phyloP scores from a whole-genome alignment of 2,888 invertebrate species.

The Dyspetes luteomarginatus region DNA sequence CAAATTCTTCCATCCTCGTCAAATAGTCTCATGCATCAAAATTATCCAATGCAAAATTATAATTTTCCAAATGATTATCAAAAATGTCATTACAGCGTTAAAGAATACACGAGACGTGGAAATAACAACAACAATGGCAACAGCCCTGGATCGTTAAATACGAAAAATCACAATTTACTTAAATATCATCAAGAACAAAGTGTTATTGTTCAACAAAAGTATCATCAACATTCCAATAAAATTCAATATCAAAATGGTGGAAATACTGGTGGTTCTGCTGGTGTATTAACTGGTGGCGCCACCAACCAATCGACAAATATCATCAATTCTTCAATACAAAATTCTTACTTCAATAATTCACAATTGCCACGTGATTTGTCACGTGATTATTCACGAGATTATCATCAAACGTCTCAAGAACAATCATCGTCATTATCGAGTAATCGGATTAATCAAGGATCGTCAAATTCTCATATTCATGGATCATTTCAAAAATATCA shows the following conservation, averaged over 20 bases:
- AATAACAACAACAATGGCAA: constrained; percentile 29
- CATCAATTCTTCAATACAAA: constrained; percentile 30
- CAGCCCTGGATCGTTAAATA: constrained; percentile 29
- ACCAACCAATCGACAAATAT: too few relatives aligned
- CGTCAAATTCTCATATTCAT: constrained; percentile 67
- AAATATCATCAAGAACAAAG: constrained; percentile 66
- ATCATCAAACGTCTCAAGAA: constrained; percentile 68
- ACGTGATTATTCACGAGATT: constrained; percentile 73
- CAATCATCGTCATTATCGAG: constrained; percentile 60
- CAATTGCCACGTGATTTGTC: constrained; percentile 71
- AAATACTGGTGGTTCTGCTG: constrained; percentile 64
- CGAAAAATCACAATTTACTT: constrained; percentile 52
- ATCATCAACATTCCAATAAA: constrained; percentile 71
- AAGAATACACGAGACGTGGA: constrained; percentile 72
- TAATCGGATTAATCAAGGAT: constrained; percentile 68
- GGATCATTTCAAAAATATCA: constrained; percentile 77
- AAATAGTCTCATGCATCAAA: constrained; percentile 70
- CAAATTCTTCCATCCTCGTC: not conserved
- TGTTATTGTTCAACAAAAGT: constrained; percentile 62
- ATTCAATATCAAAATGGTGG: constrained; percentile 70
- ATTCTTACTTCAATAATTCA: constrained; percentile 65
- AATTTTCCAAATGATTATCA: constrained; percentile 77
- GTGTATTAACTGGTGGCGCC: constrained; percentile 38
- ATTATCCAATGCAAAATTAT: constrained; percentile 77
- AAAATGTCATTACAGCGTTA: constrained; percentile 77